These are phyloP conservation scores for Alcis repandata DNA, from an alignment of 2,888 invertebrate species.

Conservation along the genomic window DNA sequence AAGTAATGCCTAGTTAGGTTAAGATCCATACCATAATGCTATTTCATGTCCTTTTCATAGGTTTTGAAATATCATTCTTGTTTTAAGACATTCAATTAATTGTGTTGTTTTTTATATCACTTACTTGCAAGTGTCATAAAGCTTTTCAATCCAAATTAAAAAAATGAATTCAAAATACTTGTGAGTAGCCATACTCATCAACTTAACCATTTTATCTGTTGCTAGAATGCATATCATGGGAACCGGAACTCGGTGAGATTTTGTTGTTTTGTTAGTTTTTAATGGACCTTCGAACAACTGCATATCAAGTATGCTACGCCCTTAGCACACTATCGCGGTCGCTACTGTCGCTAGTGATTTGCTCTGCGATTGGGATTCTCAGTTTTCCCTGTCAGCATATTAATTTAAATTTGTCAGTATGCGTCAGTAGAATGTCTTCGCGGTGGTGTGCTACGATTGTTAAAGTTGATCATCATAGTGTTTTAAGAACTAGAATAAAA, in stretches of 20 bases:
- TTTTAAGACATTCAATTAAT: not conserved
- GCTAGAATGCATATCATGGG: constrained; percentile 38
- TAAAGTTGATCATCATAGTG: not conserved
- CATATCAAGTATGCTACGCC: not conserved
- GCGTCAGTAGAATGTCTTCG: not conserved
- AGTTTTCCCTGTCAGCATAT: not conserved
- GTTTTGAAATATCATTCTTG: not conserved
- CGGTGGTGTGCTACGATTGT: not conserved
- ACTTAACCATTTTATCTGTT: constrained; percentile 32
- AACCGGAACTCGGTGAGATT: constrained; percentile 37
- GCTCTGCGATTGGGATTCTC: not conserved
- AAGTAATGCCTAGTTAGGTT: not conserved
- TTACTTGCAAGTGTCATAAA: not conserved
- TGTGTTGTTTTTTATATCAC: not conserved
- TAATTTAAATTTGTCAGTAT: not conserved
- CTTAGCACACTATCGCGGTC: not conserved
- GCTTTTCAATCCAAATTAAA: not conserved
- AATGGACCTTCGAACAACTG: no score
- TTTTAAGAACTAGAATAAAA: not conserved
- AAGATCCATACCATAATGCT: not conserved
- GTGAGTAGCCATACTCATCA: not conserved
- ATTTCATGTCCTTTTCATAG: not conserved
- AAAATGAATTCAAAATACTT: not conserved
- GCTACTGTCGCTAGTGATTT: not conserved
- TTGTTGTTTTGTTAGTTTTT: constrained; percentile 28